Base-by-base conservation (phyloP, 2,888 invertebrate genomes). In the Beris morrisii region DNA sequence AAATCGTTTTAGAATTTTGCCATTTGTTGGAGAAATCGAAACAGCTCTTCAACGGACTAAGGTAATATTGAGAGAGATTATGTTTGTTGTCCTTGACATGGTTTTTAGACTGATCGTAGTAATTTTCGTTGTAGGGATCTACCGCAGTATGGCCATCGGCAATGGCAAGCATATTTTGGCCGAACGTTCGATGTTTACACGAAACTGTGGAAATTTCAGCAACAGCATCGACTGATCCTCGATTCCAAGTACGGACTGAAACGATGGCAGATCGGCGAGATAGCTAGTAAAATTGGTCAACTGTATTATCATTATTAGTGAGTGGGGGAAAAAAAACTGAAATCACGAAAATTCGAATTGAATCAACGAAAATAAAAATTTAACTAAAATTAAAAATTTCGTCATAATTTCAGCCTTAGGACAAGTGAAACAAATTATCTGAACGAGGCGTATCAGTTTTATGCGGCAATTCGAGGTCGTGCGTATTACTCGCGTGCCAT, bases 301-400 rank as follows among this genome's bases (percentile, higher is more conserved):
- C 88, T 97, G 38, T 97, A 97, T 82, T 97, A 97, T 81, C 97
- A 97, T 83, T 97, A 97, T 83, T 97, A 97, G 94, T 95, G 83
- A 89, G 92, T 87, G 71, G 61, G 58, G 61, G 38, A 38, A 38
- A 38, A 38, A 38, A 38, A 7, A 38, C 3, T 7, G 1, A 38
- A 38, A 38, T 38, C 38, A 38, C 9, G 38, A 38, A 7, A 5
- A 38, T 38, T 22, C 22, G 22, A 22, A 22, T 22, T 22, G 22
- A 22, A 22, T 22, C 22, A 3, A 22, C 22, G 22, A 3, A 22
- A 22, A 22, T 3, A 22, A 22, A 22, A 22, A 44, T 12, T 44
- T 44, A 44, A 12, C 6, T 13, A 4, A 5, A 61, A 32, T 31
- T n/a, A 22, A 31, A 55, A 4, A 44, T n/a, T 54, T 13, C 12